phyloP scores from a whole-genome alignment of 2,797 vertebrate species.

The Vireo griseus region DNA sequence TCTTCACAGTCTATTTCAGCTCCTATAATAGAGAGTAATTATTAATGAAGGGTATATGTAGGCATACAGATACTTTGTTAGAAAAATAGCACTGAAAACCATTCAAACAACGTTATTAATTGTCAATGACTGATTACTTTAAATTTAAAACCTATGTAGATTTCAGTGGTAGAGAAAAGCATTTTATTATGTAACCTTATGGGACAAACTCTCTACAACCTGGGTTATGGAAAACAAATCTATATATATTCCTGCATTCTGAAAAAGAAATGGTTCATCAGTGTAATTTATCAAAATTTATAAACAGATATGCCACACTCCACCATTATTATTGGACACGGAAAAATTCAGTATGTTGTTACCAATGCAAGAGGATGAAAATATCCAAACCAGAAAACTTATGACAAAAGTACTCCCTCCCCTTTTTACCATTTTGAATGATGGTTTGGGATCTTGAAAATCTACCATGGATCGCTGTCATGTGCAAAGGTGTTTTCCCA shows the following conservation, averaged over 20 bases:
- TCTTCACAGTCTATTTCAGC: slow-evolving; percentile 98
- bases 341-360: neutral
- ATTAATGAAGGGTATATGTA: neutral
- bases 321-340: neutral
- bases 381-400: neutral
- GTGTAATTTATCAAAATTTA: neutral
- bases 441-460: slow-evolving; percentile 98
- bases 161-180: neutral
- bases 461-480: slow-evolving; percentile 98
- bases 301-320: neutral
- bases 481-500: slow-evolving; percentile 96
- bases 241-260: neutral
- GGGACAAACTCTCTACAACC: neutral
- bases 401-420: neutral
- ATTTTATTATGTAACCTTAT: neutral
- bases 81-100: neutral
- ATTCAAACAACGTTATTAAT: neutral
- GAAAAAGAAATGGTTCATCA: neutral
- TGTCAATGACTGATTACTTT: neutral
- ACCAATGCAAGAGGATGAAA: neutral
- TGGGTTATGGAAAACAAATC: neutral
- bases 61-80: neutral
- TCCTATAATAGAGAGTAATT: slow-evolving; percentile 72
- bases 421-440: slow-evolving; percentile 91
- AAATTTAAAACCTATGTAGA: neutral